Evolutionary conservation across 2,113 vertebrate genomes (phyloP).

Genomic region (Theropithecus gelada): DNA sequence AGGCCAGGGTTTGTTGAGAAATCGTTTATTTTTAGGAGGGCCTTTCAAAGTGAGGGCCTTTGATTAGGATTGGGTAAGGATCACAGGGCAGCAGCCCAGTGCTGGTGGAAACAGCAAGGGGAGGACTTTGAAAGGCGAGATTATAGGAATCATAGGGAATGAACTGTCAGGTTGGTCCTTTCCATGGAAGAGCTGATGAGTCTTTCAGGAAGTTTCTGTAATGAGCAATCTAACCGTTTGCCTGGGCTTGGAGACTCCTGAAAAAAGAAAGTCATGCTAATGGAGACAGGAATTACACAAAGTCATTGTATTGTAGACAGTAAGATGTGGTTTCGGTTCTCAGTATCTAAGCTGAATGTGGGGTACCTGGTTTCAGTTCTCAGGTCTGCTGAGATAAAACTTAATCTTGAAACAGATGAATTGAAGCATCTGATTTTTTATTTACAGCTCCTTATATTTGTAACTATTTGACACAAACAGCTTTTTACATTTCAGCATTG

Average conservation of each 20-base stretch:
- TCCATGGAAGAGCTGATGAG: background rate
- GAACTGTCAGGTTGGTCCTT: background rate
- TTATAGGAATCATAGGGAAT: background rate
- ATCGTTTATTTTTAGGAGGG: background rate
- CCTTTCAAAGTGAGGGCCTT: background rate
- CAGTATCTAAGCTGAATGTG: background rate
- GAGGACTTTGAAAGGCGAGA: background rate
- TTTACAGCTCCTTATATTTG: background rate
- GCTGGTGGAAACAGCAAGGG: background rate
- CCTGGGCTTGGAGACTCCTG: background rate
- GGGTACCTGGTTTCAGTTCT: background rate
- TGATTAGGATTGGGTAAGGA: background rate
- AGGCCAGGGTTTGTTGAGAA: background rate
- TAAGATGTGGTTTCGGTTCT: background rate
- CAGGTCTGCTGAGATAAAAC: background rate
- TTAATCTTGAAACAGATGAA: background rate
- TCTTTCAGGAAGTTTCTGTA: background rate
- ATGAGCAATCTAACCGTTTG: background rate
- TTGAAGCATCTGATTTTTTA: background rate
- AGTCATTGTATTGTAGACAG: background rate
- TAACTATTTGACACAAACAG: background rate
- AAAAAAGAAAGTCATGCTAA: background rate
- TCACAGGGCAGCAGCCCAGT: background rate
- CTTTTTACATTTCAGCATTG: background rate
- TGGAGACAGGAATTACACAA: background rate